phyloP scores from a whole-genome alignment of 2,113 vertebrate species.

The Xenotilapia caudafasciata region DNA sequence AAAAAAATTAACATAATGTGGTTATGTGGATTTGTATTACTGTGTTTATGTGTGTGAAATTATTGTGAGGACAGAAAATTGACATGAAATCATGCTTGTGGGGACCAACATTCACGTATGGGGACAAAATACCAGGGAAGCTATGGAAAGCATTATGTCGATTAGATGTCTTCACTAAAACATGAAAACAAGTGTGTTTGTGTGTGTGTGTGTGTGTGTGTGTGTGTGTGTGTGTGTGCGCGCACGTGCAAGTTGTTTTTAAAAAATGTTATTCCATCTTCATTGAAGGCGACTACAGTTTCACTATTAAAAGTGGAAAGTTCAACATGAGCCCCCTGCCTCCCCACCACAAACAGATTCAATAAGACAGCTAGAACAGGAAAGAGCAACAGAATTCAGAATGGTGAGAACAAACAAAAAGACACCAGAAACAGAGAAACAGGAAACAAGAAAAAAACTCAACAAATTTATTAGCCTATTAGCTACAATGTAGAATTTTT shows the following conservation, averaged over 20 bases:
- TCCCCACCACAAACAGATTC: not conserved
- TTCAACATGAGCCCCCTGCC: constrained; percentile 7
- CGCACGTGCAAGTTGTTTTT: fast-evolving
- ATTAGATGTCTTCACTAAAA: not conserved
- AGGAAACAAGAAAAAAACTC: constrained; percentile 6
- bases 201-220: too few relatives aligned
- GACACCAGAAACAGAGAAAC: constrained; percentile 2
- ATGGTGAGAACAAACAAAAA: not conserved
- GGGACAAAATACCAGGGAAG: not conserved
- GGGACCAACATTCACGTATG: not conserved
- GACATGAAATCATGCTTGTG: not conserved
- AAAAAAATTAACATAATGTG: not conserved
- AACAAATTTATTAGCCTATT: constrained; percentile 39
- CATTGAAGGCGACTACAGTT: not conserved
- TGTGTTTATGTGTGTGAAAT: not conserved
- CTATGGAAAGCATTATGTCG: not conserved
- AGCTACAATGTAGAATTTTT: not conserved
- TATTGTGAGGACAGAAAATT: not conserved
- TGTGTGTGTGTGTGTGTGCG: not conserved
- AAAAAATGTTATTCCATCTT: not conserved
- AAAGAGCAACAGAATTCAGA: not conserved
- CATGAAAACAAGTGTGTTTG: not conserved
- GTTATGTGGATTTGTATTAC: not conserved
- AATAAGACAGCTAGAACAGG: not conserved
- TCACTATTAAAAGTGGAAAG: not conserved